phyloP scores from a whole-genome alignment of 2,888 invertebrate species.

The Melinaea marsaeus region DNA sequence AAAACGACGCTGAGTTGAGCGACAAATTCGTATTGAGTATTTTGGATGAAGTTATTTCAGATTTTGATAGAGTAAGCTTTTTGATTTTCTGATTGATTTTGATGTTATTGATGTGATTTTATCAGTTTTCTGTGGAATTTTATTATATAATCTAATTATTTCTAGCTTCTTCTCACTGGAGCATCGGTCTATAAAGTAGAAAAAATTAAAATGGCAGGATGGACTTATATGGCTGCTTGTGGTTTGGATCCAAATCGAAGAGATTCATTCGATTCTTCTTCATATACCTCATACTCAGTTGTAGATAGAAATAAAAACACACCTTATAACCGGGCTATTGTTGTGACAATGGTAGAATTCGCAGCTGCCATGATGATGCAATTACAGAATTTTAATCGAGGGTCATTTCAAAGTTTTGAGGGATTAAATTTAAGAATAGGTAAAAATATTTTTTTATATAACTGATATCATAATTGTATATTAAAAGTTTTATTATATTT shows the following conservation, averaged over 20 bases:
- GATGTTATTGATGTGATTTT: not conserved
- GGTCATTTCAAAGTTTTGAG: conserved; percentile 78
- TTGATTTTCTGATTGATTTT: conserved; percentile 10
- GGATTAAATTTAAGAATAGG: conserved; percentile 86
- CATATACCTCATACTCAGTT: conserved; percentile 36
- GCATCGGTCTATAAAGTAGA: conserved; percentile 85
- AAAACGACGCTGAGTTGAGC: conserved; percentile 80
- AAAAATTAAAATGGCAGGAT: conserved; percentile 97
- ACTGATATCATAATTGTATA: no score
- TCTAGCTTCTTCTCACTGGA: conserved; percentile 80
- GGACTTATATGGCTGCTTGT: conserved; percentile 98
- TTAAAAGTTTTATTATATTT: not conserved
- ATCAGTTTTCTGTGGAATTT: not conserved
- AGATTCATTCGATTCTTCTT: conserved; percentile 72
- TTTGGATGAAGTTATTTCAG: conserved; percentile 94
- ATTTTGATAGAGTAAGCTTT: conserved; percentile 89
- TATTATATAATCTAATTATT: conserved; percentile 21
- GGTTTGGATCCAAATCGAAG: conserved; percentile 88
- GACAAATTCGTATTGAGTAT: conserved; percentile 82
- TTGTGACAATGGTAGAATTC: conserved; percentile 71
- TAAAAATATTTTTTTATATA: conserved; percentile 42
- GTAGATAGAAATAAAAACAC: conserved; percentile 52
- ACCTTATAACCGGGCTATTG: conserved; percentile 61
- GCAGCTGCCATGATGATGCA: conserved; percentile 75
- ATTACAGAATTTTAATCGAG: conserved; percentile 74